Evolutionary conservation across 2,888 invertebrate genomes (phyloP), one percentile per base, ranked within the genome.

Genomic region (Petrolisthes manimaculis): DNA sequence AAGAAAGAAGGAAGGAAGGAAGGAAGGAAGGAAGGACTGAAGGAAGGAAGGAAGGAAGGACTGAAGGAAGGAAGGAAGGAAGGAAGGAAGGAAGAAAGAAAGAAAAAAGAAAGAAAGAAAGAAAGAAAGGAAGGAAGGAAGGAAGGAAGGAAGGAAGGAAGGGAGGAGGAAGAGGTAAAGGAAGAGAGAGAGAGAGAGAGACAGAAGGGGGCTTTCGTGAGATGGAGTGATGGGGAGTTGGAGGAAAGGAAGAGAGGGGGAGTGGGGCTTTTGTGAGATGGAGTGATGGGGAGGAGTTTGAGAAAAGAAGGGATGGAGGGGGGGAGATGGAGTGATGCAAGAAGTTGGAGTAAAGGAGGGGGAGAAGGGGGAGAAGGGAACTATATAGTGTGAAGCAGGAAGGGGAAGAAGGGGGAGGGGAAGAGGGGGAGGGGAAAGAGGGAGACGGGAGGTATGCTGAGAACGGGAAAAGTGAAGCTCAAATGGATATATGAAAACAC

Each of bases 181-280:
- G 12, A n/a, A 80, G 51, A 51, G 78, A 78, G 51, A 78, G 78
- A 78, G 78, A 78, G 78, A 78, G 78, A 78, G 78, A 78, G 51
- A 78, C 5, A 78, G 78, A 78, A 78, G 78, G 8, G 78, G 37
- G 78, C n/a, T n/a, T n/a, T n/a, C n/a, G n/a, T n/a, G n/a, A n/a
- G n/a, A n/a, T n/a, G n/a, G n/a, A n/a, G n/a, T 12, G n/a, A 14
- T 14, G 9, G 71, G 5, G n/a, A 18, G 5, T 71, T 18, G 71
- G 71, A 71, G 71, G n/a, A 5, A 24, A 53, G 8, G 14, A 18
- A 24, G 12, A 51, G 18, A 67, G 51, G 83, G 6, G 55, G 18
- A 51, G 14, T 3, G 79, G 14, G 9, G 53, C 53, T n/a, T 18
- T 18, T 4, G 55, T 5, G n/a, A 55, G 37, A 55, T 3, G 53